Base-by-base conservation (phyloP, 1,140 invertebrate species). In the Pemphigus obesinymphae region DNA sequence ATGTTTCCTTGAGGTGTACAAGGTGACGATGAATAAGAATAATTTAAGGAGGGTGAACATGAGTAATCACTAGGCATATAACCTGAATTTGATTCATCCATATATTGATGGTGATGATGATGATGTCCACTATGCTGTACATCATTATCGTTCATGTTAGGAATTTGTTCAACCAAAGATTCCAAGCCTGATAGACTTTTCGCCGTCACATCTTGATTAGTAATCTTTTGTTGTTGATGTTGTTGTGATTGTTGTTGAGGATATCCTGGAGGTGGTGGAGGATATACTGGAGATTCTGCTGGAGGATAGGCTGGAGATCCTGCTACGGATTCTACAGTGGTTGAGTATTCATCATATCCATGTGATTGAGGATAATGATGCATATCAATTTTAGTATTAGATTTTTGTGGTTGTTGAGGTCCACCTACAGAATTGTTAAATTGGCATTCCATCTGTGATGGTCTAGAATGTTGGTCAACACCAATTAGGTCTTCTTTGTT, bases 121-220 rank as follows among this genome's bases (percentile, higher is more conserved):
- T 55, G 72, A 82, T 83, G 80, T 82, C 70, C 76, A 81, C 70
- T 70, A 82, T 73, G 76, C 23, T 80, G 76, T 17, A 78, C 75
- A 40, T 89, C 90, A 37, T 89, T 90, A 82, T 95, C 94, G 61
- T 92, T 91, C 86, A 96, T 93, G 84, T 93, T 94, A 10, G 95
- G 95, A 86, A 96, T 96, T 89, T 96, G 95, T 88, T 96, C 94
- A 29, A 96, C 95, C 13, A 96, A 88, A 23, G 94, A 96, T 87
- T 96, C 95, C 6, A 96, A 88, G 48, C 94, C 94, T 11, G 94
- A 95, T n/a, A 96, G 88, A 85, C 93, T 95, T 86, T 96, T 96
- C 1, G 93, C 92, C 4, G 94, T 91, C 2, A 96, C 92, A 87
- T 96, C 94, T 84, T 93, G 91, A 37, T 84, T 85, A 48, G 82